Conservation (phyloP, 2,113 vertebrate genomes). For the Lepisosteus osseus region DNA sequence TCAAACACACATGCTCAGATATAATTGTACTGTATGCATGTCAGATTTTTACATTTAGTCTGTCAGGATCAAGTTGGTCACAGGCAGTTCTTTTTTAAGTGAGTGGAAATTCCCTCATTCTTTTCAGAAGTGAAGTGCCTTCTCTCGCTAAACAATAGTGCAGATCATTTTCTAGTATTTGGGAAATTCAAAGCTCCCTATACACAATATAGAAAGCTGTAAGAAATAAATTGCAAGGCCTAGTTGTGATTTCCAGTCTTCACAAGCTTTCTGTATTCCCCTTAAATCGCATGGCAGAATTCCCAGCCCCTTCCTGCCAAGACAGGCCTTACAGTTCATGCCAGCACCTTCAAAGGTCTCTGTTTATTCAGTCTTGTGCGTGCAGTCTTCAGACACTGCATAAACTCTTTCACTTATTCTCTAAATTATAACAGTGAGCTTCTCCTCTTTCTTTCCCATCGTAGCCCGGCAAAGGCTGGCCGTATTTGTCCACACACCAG, state of each 20-base stretch:
- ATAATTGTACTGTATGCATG: slow-evolving; percentile 7
- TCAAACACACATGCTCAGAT: slow-evolving; percentile 26
- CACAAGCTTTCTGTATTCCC: not conserved
- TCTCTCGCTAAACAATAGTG: slow-evolving; percentile 68
- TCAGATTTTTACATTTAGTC: slow-evolving; percentile 5
- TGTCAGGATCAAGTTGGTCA: slow-evolving; percentile 44
- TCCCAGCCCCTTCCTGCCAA: slow-evolving; percentile 18
- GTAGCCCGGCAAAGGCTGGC: slow-evolving; percentile 80
- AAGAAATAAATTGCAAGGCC: not conserved
- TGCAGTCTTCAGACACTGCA: slow-evolving; percentile 34
- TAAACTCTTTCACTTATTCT: slow-evolving; percentile 70
- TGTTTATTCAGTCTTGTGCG: slow-evolving; percentile 27
- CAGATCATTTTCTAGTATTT: slow-evolving; percentile 41
- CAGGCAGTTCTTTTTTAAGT: slow-evolving; percentile 54
- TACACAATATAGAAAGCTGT: slow-evolving; percentile 20
- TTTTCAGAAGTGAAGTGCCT: slow-evolving; percentile 41
- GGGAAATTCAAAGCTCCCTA: slow-evolving; percentile 38
- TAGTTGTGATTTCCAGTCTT: slow-evolving; percentile 21
- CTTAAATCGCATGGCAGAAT: slow-evolving; percentile 25
- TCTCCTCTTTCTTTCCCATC: slow-evolving; percentile 74
- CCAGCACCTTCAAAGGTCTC: slow-evolving; percentile 39
- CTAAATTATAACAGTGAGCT: slow-evolving; percentile 74
- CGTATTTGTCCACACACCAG: slow-evolving; percentile 95
- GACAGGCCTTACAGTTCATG: slow-evolving; percentile 21
- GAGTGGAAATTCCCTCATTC: slow-evolving; percentile 73